These are phyloP conservation scores for Sander lucioperca DNA, from an alignment of 2,113 vertebrate genomes.

Conservation along the genomic window DNA sequence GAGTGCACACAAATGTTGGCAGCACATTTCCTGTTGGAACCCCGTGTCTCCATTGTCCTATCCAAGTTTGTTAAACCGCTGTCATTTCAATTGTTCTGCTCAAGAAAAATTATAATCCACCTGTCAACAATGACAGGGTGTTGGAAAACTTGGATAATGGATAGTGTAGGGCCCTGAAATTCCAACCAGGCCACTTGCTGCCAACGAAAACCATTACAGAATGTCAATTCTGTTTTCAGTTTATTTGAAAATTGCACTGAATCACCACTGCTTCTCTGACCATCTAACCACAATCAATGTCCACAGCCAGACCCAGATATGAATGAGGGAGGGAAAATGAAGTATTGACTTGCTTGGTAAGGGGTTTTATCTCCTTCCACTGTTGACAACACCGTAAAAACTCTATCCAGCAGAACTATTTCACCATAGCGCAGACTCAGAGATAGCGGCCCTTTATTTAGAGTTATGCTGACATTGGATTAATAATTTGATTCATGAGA, in stretches of 20 bases:
- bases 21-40: constrained; percentile 79
- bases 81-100: constrained; percentile 84
- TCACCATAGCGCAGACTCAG: constrained; percentile 38
- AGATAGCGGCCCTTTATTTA: constrained; percentile 68
- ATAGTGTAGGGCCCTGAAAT: constrained; percentile 74
- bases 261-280: constrained; percentile 64
- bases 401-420: constrained; percentile 59
- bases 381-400: constrained; percentile 62
- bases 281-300: constrained; percentile 76
- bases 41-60: constrained; percentile 78
- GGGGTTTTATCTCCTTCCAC: constrained; percentile 55
- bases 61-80: constrained; percentile 83
- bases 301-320: constrained; percentile 62
- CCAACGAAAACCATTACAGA: constrained; percentile 79
- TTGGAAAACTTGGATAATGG: constrained; percentile 83
- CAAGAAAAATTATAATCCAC: constrained; percentile 83
- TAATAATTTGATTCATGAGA: constrained; percentile 82
- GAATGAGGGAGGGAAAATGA: constrained; percentile 63
- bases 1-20: constrained; percentile 79
- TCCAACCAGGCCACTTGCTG: constrained; percentile 75
- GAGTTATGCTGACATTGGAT: constrained; percentile 77
- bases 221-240: constrained; percentile 74
- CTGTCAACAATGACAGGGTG: constrained; percentile 81
- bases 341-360: constrained; percentile 72
- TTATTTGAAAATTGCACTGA: constrained; percentile 78